Evolutionary conservation across 1,140 invertebrate genomes (phyloP).

Genomic region (Trichonephila inaurata): DNA sequence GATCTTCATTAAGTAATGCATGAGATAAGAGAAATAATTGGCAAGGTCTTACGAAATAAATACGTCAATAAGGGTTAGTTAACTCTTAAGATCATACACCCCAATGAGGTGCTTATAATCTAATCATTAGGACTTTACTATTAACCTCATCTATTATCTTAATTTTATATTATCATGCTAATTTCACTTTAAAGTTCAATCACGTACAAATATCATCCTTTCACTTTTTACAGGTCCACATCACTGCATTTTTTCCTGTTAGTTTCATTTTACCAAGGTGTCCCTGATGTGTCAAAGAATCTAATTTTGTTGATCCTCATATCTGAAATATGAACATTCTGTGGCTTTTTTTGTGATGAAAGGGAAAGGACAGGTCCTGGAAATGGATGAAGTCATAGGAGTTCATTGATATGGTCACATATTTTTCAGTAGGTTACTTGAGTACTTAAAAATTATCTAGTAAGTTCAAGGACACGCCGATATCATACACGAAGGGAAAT

Average conservation of each 20-base stretch:
- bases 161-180: not conserved
- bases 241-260: not conserved
- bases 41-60: too few relatives aligned
- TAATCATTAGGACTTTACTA: not conserved
- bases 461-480: not conserved
- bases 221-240: not conserved
- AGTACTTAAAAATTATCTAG: not conserved
- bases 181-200: not conserved
- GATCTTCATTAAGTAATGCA: too few relatives aligned
- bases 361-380: not conserved
- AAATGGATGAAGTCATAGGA: not conserved
- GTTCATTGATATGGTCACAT: not conserved
- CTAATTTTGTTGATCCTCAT: not conserved
- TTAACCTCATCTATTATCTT: not conserved
- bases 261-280: not conserved
- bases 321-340: conserved; percentile 20
- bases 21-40: too few relatives aligned
- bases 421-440: conserved; percentile 27
- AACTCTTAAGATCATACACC: not conserved
- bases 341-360: not conserved
- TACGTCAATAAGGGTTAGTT: too few relatives aligned
- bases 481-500: not conserved
- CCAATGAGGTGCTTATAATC: not conserved
- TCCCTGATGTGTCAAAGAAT: conserved; percentile 15
- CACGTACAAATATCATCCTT: conserved; percentile 2